These are phyloP conservation scores for Chionis minor DNA, from an alignment of 2,113 vertebrate genomes.

Conservation along the genomic window DNA sequence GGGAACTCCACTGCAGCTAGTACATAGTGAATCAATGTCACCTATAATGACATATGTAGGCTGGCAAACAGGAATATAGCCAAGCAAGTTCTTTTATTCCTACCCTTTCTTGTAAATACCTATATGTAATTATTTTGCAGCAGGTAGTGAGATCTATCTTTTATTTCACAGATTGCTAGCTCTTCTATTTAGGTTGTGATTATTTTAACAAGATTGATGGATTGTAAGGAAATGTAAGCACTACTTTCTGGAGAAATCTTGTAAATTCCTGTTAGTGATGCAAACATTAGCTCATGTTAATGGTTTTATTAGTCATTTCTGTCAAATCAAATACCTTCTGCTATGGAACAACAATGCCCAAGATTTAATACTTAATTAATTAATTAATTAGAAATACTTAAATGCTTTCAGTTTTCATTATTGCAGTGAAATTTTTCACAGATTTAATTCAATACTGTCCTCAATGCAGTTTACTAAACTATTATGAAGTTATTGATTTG, in stretches of 20 bases:
- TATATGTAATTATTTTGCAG: not conserved
- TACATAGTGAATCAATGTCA: conserved; percentile 47
- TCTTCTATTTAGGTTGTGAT: conserved; percentile 1
- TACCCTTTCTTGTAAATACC: not conserved
- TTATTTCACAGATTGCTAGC: not conserved
- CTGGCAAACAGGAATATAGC: conserved; percentile 20
- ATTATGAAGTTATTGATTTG: not conserved
- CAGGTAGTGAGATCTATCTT: not conserved
- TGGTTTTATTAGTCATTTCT: conserved; percentile 9
- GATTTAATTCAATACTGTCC: not conserved
- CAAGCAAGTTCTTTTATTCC: not conserved
- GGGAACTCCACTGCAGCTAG: not conserved
- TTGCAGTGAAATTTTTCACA: not conserved
- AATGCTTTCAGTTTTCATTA: not conserved
- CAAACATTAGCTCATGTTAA: not conserved
- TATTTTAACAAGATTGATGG: conserved; percentile 19
- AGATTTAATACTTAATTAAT: too few relatives aligned
- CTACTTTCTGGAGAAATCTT: not conserved
- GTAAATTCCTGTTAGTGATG: not conserved
- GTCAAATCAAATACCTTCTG: conserved; percentile 6
- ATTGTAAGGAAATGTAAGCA: not conserved
- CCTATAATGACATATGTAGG: not conserved
- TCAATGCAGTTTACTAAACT: not conserved
- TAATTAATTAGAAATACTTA: not conserved
- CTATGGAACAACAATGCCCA: not conserved